phyloP scores from a whole-genome alignment of 2,888 invertebrate genomes.

The Rhabditoides inermis region DNA sequence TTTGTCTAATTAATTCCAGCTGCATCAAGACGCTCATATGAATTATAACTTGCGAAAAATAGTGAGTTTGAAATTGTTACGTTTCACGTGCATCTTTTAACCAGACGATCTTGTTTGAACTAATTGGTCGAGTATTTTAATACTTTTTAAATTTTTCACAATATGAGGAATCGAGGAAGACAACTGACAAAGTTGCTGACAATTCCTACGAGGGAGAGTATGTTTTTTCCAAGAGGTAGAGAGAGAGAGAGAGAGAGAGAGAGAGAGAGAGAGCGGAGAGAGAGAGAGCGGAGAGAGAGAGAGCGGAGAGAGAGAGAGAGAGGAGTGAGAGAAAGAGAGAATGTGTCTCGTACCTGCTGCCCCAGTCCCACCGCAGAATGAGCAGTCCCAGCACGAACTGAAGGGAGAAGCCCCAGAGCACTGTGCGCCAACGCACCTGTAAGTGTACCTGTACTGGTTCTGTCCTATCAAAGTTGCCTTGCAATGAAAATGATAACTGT shows the following conservation, averaged over 20 bases:
- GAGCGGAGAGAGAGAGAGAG: background rate
- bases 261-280: background rate
- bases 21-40: no score
- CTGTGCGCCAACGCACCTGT: constrained; percentile 65
- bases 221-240: background rate
- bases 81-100: no score
- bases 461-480: no score
- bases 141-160: no score
- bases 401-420: constrained; percentile 70
- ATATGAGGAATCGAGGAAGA: background rate
- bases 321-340: background rate
- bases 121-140: no score
- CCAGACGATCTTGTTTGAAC: no score
- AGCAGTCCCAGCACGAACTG: constrained; percentile 78
- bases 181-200: background rate
- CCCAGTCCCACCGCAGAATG: constrained; percentile 70
- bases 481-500: no score
- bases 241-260: background rate
- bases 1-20: no score
- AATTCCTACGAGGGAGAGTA: background rate
- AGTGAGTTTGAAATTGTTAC: no score
- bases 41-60: no score
- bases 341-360: constrained; percentile 7
- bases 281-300: background rate
- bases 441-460: background rate